A percentile compares a stretch with the other conserved stretches of the same genome.
Evolutionary conservation across 2,113 vertebrate genomes (phyloP).

Genomic region (Dendropsophus ebraccatus): DNA sequence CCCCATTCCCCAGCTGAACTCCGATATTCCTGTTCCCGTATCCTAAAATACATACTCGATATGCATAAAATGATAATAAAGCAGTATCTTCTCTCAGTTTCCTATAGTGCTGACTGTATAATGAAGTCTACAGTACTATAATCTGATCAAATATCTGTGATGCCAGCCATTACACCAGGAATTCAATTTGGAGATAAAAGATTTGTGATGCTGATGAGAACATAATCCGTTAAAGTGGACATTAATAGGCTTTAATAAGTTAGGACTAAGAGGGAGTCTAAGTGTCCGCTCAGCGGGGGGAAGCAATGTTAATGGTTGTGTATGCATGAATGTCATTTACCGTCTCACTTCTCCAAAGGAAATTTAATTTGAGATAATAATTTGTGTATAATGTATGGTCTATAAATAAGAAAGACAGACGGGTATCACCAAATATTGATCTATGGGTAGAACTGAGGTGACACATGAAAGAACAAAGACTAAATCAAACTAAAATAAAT

Average conservation of each 20-base stretch:
- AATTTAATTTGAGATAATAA: neutral
- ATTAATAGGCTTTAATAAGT: neutral
- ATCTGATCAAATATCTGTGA: neutral
- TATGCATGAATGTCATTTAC: neutral
- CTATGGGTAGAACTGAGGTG: no score
- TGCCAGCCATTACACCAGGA: neutral
- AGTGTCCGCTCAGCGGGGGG: neutral
- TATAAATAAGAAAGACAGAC: neutral
- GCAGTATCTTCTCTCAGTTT: neutral
- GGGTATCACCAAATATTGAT: no score
- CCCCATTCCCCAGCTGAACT: no score
- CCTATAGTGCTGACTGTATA: neutral
- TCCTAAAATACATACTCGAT: no score
- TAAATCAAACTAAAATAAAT: no score
- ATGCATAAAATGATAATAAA: neutral
- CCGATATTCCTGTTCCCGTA: no score
- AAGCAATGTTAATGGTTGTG: neutral
- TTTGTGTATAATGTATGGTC: neutral
- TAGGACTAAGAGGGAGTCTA: neutral
- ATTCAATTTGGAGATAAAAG: slow-evolving; percentile 9
- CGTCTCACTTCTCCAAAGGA: neutral
- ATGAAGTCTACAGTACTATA: neutral
- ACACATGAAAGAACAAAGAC: no score
- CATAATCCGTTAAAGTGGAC: slow-evolving; percentile 15
- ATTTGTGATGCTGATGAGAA: slow-evolving; percentile 1